Evolutionary conservation across 2,888 invertebrate species (phyloP).

Genomic region (Andrena hattorfiana): DNA sequence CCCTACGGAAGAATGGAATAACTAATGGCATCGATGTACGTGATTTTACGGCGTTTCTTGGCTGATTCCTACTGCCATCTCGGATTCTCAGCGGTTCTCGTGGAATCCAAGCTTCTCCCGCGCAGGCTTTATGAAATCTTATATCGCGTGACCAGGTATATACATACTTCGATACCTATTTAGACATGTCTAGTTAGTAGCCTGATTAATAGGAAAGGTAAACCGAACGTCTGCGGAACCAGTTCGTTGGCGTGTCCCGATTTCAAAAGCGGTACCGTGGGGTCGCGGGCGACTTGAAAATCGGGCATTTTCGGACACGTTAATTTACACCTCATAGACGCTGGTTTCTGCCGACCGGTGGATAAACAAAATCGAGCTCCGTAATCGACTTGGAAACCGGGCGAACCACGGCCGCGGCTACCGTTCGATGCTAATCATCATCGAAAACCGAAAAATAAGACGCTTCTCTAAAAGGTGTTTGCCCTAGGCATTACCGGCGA

Average conservation of each 20-base stretch:
- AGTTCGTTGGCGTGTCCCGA: neutral
- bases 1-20: conserved; percentile 57
- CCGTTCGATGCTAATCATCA: conserved; percentile 82
- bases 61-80: conserved; percentile 6
- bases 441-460: conserved; percentile 81
- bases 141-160: too few relatives aligned
- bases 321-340: conserved; percentile 78
- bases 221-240: conserved; percentile 5
- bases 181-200: neutral
- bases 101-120: neutral
- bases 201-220: neutral
- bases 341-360: conserved; percentile 56
- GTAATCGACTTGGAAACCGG: conserved; percentile 60
- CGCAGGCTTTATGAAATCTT: neutral
- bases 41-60: conserved; percentile 47
- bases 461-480: conserved; percentile 82
- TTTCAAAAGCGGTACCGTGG: neutral
- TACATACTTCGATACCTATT: too few relatives aligned
- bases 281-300: conserved; percentile 50
- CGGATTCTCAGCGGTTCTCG: neutral
- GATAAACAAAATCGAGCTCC: conserved; percentile 57
- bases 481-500: conserved; percentile 77
- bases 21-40: conserved; percentile 60
- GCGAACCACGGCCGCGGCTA: conserved; percentile 54
- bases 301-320: conserved; percentile 72